A percentile compares a stretch with the other conserved stretches of the same genome.
These are phyloP conservation scores for Phenacoccus solenopsis DNA, from an alignment of 1,140 invertebrate genomes.

Conservation along the genomic window DNA sequence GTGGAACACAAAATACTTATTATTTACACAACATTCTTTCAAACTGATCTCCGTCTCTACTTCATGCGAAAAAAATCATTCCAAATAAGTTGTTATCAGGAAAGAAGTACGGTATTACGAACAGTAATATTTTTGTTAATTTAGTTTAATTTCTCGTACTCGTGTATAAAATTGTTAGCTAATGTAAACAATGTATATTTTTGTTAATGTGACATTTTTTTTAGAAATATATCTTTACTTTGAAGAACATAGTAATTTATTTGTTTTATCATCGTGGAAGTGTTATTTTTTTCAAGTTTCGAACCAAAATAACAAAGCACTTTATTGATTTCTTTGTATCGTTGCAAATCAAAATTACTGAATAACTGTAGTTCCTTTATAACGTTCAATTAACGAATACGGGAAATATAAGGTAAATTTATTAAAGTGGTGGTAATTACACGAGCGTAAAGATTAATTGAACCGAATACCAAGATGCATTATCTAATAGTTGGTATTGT, in stretches of 20 bases:
- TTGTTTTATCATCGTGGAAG: neutral
- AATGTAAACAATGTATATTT: conserved; percentile 13
- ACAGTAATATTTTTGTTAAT: neutral
- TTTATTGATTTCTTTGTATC: no score
- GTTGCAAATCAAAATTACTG: neutral
- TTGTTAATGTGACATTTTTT: neutral
- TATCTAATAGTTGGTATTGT: neutral
- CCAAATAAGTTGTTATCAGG: conserved; percentile 11
- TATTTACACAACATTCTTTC: neutral
- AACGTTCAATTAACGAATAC: neutral
- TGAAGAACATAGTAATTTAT: neutral
- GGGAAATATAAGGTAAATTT: neutral
- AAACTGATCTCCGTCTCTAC: neutral
- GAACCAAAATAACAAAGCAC: neutral
- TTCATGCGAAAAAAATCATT: neutral
- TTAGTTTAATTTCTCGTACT: conserved; percentile 7
- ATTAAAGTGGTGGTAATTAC: neutral
- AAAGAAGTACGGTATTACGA: neutral
- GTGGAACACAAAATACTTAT: neutral
- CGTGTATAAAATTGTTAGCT: conserved; percentile 5
- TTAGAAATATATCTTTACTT: conserved; percentile 12
- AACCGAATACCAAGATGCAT: neutral
- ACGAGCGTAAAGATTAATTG: neutral
- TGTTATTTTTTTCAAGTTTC: neutral
- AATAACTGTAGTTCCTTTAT: neutral